These are phyloP conservation scores for Idaea dimidiata DNA, from an alignment of 2,888 invertebrate species.

Conservation along the genomic window DNA sequence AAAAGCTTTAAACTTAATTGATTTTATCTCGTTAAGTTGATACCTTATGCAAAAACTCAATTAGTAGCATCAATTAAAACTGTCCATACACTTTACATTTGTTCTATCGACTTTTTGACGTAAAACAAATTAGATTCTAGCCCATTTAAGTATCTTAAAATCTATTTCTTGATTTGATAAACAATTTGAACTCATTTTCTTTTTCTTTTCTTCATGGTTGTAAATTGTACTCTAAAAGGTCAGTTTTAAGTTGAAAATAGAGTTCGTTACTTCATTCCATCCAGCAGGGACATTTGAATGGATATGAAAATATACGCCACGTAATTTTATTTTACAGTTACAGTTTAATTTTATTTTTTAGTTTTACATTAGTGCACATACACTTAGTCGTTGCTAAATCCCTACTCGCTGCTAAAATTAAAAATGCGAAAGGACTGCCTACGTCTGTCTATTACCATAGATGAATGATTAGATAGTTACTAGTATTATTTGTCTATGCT, in stretches of 20 bases:
- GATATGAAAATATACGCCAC: neutral
- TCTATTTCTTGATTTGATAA: slow-evolving; percentile 47
- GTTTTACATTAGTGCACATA: too few species aligned
- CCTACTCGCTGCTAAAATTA: too few species aligned
- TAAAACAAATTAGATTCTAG: slow-evolving; percentile 53
- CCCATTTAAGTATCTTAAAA: slow-evolving; percentile 45
- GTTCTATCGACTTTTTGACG: slow-evolving; percentile 49
- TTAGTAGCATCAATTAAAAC: slow-evolving; percentile 33
- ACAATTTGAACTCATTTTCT: slow-evolving; percentile 17
- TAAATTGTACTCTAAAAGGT: neutral
- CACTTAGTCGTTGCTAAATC: too few species aligned
- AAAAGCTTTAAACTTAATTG: slow-evolving; percentile 6
- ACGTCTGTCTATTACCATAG: too few species aligned
- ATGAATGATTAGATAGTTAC: too few species aligned
- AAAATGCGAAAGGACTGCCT: too few species aligned
- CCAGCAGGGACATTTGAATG: neutral
- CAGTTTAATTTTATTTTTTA: too few species aligned
- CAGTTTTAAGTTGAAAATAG: neutral
- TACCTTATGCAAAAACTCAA: slow-evolving; percentile 15
- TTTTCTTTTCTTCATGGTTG: neutral
- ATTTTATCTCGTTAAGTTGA: slow-evolving; percentile 21
- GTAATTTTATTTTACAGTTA: neutral
- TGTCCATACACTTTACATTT: slow-evolving; percentile 33
- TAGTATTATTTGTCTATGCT: too few species aligned
- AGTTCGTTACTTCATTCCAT: neutral